Evolutionary conservation across 1,140 invertebrate genomes (phyloP), one percentile per base, ranked within the genome.

Genomic region (Hetaerina americana): DNA sequence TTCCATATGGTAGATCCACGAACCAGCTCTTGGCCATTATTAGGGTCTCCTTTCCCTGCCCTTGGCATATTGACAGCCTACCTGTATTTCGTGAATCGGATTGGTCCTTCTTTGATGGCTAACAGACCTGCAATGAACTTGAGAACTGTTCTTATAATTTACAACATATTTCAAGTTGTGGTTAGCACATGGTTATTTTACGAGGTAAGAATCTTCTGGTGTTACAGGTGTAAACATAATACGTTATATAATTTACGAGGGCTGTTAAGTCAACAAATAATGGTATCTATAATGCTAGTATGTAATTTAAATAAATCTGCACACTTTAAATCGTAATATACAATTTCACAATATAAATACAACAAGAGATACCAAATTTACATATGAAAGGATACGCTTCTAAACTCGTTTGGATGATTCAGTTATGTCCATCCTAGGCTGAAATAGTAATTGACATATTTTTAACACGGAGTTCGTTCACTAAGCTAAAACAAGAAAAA

Each of bases 61-160:
- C 28, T 70, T 5, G 26, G 22, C 28, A 70, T 70, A 15, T 26
- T 92, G 69, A 77, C 81, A 8, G 78, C 86, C 10, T 94, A 93
- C 76, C 80, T 92, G 40, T 81, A 87, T 66, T 85, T 90, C 71
- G 86, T 93, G 1, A 83, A 87, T 31, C 83, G 84, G 40, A 81
- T 89, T 71, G 90, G 92, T 2, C 92, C 91, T 1, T 82, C 81
- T 69, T 84, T 87, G 66, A 95, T 95, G 93, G 85, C 85, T 73
- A 83, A 88, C 71, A 83, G 90, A 70, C 80, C 86, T 75, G 87
- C 93, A 0, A 90, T 88, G 75, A 83, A 92, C 72, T 80, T 95
- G 0, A 84, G 90, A n/a, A 83, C 80, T 72, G 75, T 90, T 57
- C 85, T 95, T 76, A 86, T 91, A 70, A 73, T 87, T 26, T 96